A percentile compares a stretch with the other conserved stretches of the same genome.
These are phyloP conservation scores for Cyclophora punctaria DNA, from an alignment of 2,888 invertebrate species.

Conservation along the genomic window DNA sequence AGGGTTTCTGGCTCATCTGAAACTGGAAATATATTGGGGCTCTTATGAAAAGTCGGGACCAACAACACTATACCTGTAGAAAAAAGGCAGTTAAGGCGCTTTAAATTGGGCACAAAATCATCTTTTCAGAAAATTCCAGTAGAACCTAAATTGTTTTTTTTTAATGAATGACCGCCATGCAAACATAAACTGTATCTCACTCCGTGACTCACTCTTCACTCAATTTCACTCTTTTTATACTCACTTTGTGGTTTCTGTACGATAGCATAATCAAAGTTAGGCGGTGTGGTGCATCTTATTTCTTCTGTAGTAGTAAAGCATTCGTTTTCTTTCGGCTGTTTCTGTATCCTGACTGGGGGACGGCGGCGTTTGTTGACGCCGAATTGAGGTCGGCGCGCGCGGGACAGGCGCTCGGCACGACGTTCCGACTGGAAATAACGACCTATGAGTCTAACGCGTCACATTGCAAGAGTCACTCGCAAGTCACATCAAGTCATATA, in stretches of 20 bases:
- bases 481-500: too few relatives aligned
- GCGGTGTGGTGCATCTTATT: slow-evolving; percentile 49
- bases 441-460: too few relatives aligned
- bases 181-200: too few relatives aligned
- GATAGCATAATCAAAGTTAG: slow-evolving; percentile 52
- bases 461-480: too few relatives aligned
- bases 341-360: slow-evolving; percentile 42
- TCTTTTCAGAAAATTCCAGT: neutral
- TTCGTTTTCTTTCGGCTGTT: slow-evolving; percentile 59
- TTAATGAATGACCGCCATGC: too few relatives aligned
- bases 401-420: slow-evolving; percentile 60
- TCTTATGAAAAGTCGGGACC: neutral
- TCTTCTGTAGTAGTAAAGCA: slow-evolving; percentile 45
- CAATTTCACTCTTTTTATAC: slow-evolving; percentile 9
- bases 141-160: too few relatives aligned
- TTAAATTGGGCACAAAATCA: neutral
- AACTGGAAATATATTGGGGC: slow-evolving; percentile 25
- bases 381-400: slow-evolving; percentile 59
- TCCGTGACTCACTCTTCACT: too few relatives aligned
- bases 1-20: slow-evolving; percentile 51
- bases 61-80: neutral
- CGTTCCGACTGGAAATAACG: slow-evolving; percentile 51
- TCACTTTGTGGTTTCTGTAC: slow-evolving; percentile 56
- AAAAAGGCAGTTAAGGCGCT: neutral
- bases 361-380: slow-evolving; percentile 52